Base-by-base conservation (phyloP, 1,140 invertebrate genomes). In the Hycleus cichorii region DNA sequence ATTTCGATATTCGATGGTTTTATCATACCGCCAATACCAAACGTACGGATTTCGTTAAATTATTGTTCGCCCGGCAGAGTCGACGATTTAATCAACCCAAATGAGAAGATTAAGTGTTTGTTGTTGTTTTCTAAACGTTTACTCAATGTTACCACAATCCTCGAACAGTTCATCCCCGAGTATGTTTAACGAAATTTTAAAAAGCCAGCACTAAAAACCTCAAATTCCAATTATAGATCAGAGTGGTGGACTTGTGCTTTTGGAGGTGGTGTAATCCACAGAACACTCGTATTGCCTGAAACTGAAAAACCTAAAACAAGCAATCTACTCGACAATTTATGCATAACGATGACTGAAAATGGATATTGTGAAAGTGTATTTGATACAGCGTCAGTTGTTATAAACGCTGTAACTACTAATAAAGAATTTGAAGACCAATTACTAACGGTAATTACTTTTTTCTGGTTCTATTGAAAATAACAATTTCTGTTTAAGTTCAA, bases 1-100 rank as follows among this genome's bases (percentile, higher is more conserved):
- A 61, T 25, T 44, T 64, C 64, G 26, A 58, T 63, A 47, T 64
- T 68, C 49, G 66, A 66, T 56, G 59, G 62, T 39, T 55, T 64
- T 39, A 57, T 68, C 10, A 50, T 68, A 11, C 66, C 66, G 38
- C 55, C 60, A 53, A 64, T 68, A 39, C 64, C 64, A 18, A 60
- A 57, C 39, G 44, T 68, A 11, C 49, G 60, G 46, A 62, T 49
- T 12, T 57, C 57, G 11, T 61, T 63, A 62, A 64, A 66, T 52
- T 51, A 63, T 27, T 66, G 64, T 47, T 63, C 62, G 44, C 59
- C 62, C 10, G 32, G 43, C 10, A 54, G 58, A 39, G 54, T 47
- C 47, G 60, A 57, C 10, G 54, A 60, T 32, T 32, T 32, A 43
- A 50, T 66, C n/a, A 42, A 59, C 38, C 27, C 58, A 49, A 60